These are phyloP conservation scores for Morone chrysops DNA, from an alignment of 2,113 vertebrate species.

Conservation along the genomic window DNA sequence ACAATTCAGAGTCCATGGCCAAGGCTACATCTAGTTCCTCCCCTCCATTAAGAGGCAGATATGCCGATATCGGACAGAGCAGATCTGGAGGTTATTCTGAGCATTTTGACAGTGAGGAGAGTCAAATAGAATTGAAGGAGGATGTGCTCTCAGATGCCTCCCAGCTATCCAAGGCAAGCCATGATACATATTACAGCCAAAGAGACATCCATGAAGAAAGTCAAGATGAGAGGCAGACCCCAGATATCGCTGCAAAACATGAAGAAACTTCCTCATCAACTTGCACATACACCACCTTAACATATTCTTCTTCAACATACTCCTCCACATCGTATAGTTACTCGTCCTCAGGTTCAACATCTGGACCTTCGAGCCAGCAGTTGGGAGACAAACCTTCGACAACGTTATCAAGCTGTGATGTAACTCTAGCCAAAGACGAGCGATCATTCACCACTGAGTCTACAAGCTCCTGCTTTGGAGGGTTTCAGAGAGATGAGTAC, in stretches of 20 bases:
- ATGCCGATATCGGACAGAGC: constrained; percentile 67
- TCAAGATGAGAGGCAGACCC: constrained; percentile 27
- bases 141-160: constrained; percentile 55
- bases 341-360: constrained; percentile 73
- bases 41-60: constrained; percentile 49
- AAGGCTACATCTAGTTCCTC: constrained; percentile 38
- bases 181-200: constrained; percentile 61
- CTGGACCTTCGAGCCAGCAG: constrained; percentile 66
- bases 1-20: constrained; percentile 27
- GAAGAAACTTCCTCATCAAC: constrained; percentile 78
- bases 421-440: constrained; percentile 80
- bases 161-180: constrained; percentile 44
- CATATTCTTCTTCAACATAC: constrained; percentile 63
- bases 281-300: constrained; percentile 77
- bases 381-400: constrained; percentile 63
- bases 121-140: constrained; percentile 40
- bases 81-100: constrained; percentile 54
- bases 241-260: constrained; percentile 54
- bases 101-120: constrained; percentile 37
- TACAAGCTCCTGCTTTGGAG: constrained; percentile 80
- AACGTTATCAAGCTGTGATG: constrained; percentile 47
- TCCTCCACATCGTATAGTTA: constrained; percentile 80
- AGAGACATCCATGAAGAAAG: constrained; percentile 53
- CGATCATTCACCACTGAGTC: constrained; percentile 76
- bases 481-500: constrained; percentile 88